phyloP scores from a whole-genome alignment of 1,140 invertebrate genomes.

The Rhopalosiphum maidis region DNA sequence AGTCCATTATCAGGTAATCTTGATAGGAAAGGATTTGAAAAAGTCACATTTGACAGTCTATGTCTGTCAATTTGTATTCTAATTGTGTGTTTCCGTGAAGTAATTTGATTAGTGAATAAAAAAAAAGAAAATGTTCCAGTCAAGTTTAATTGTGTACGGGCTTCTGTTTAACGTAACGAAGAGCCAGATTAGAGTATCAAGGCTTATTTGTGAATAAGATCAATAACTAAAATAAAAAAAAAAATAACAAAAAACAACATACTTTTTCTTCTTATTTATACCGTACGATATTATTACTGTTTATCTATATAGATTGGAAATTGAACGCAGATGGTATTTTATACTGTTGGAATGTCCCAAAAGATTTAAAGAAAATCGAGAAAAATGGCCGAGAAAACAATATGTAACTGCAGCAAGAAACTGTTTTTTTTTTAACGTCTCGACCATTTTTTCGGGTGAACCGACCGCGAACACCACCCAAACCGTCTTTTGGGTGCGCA shows the following conservation, averaged over 20 bases:
- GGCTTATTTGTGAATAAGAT: background rate
- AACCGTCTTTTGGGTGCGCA: background rate
- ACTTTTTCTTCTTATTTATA: background rate
- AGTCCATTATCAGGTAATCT: background rate
- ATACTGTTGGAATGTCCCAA: background rate
- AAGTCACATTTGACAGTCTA: background rate
- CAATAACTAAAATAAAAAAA: background rate
- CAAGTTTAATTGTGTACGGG: background rate
- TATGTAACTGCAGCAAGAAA: background rate
- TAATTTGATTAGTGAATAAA: background rate
- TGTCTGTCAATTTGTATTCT: background rate
- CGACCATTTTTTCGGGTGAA: background rate
- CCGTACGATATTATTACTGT: background rate
- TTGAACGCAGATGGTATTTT: constrained; percentile 10
- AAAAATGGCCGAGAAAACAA: background rate
- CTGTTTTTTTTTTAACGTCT: background rate
- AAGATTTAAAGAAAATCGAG: background rate
- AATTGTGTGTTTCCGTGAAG: background rate
- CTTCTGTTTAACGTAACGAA: background rate
- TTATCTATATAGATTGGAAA: background rate
- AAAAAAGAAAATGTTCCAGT: background rate
- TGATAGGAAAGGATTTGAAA: background rate
- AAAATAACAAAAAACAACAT: background rate
- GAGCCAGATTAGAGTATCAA: background rate
- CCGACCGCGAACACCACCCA: background rate